Base-by-base conservation (phyloP, 2,113 vertebrate species). In the Heterotilapia buettikoferi region DNA sequence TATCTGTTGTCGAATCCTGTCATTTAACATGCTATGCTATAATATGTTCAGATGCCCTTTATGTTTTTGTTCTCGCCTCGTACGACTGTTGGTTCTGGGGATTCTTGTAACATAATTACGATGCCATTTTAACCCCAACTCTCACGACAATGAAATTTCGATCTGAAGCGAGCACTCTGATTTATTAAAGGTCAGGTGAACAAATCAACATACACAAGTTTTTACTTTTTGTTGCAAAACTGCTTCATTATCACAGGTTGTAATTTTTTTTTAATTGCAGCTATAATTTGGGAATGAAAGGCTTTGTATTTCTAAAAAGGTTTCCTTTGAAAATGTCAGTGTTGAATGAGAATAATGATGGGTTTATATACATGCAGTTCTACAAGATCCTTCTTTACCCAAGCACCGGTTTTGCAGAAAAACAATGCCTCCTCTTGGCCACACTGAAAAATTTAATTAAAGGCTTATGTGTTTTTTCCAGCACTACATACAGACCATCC, bases 361-460 rank as follows among this genome's bases (percentile, higher is more conserved):
- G 57, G 59, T 80, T 56, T 53, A 24, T 81, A 12, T 56, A 38
- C 6, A 19, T 68, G 45, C 29, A 16, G 7, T 24, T 52, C 66
- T 33, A 29, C 59, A 26, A 79, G 24, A 59, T 43, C 7, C 40
- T 19, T 54, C 26, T 31, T 21, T 82, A 12, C 33, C 45, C 24
- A 81, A 79, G 29, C 59, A 38, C 6, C 8, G 12, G 45, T 84
- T 79, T 54, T 71, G 50, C 45, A 88, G 86, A 90, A 90, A 91
- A 90, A 91, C 89, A 90, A 90, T 80, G 88, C 76, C 86, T 88
- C 88, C 87, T 80, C 68, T 88, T 54, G 90, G 91, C 84, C 59
- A 36, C 19, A 19, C 50, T 52, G 47, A 68, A 85, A 38, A 36
- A 29, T 83, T 26, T 90, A 87, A 94, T 92, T 86, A 85, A 79